Conservation (phyloP, 2,113 vertebrate species). For the Oryzias curvinotus region DNA sequence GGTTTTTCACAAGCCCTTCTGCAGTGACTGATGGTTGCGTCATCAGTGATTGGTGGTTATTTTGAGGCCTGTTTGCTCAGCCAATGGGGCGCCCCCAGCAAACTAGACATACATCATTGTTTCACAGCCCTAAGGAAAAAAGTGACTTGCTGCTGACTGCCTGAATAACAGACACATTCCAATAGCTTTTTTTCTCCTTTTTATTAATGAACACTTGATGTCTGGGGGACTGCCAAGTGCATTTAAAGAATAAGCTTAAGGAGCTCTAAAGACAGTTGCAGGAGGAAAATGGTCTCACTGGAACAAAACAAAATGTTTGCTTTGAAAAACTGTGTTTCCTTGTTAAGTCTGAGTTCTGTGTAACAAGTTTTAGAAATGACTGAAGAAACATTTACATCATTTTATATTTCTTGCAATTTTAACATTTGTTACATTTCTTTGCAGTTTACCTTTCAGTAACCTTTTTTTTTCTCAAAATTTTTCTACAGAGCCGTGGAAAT, state of each 20-base stretch:
- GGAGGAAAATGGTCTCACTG: slow-evolving; percentile 77
- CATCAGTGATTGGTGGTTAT: slow-evolving; percentile 90
- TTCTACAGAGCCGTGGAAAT: slow-evolving; percentile 28
- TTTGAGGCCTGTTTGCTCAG: slow-evolving; percentile 89
- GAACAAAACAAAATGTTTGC: slow-evolving; percentile 68
- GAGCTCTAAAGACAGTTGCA: slow-evolving; percentile 84
- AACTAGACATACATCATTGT: slow-evolving; percentile 90
- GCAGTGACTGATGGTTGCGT: slow-evolving; percentile 86
- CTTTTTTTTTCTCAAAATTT: slow-evolving; percentile 37
- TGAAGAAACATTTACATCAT: no score
- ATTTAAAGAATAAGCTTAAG: slow-evolving; percentile 91
- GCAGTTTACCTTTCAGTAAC: slow-evolving; percentile 32
- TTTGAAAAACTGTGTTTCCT: slow-evolving; percentile 58
- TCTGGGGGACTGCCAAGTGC: slow-evolving; percentile 91
- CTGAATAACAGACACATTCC: slow-evolving; percentile 89
- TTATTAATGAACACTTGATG: slow-evolving; percentile 93
- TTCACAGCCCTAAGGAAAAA: slow-evolving; percentile 85
- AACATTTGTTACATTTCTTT: slow-evolving; percentile 59
- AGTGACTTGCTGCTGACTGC: slow-evolving; percentile 83
- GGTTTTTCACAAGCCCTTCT: slow-evolving; percentile 68
- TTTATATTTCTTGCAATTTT: not conserved
- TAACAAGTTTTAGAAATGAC: no score
- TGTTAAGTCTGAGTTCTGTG: no score
- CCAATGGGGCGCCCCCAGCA: slow-evolving; percentile 85
- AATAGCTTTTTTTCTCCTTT: slow-evolving; percentile 69